Evolutionary conservation across 2,888 invertebrate species (phyloP).

Genomic region (Leucophora obtusa): DNA sequence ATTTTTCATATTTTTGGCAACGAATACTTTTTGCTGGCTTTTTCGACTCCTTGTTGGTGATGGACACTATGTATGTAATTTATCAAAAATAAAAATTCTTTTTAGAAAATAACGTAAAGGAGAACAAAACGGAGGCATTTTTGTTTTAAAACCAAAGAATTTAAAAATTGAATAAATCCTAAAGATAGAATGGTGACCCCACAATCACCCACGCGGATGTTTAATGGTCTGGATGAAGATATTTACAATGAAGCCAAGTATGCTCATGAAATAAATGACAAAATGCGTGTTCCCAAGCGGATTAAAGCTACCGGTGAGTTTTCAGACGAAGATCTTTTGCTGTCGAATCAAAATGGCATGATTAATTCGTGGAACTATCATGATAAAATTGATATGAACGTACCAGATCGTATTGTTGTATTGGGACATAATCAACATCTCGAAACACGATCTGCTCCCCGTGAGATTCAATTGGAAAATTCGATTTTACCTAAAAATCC

Average conservation of each 20-base stretch:
- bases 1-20: slow-evolving; percentile 26
- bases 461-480: slow-evolving; percentile 92
- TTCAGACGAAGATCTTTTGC: slow-evolving; percentile 82
- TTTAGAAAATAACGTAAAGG: slow-evolving; percentile 5
- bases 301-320: slow-evolving; percentile 87
- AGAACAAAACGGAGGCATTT: slow-evolving; percentile 12
- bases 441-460: slow-evolving; percentile 88
- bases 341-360: slow-evolving; percentile 81
- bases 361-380: slow-evolving; percentile 83
- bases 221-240: slow-evolving; percentile 84
- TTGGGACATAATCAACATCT: slow-evolving; percentile 87
- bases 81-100: slow-evolving; percentile 12
- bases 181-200: slow-evolving; percentile 80
- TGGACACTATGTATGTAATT: not conserved
- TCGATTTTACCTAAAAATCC: slow-evolving; percentile 85
- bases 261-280: slow-evolving; percentile 87
- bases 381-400: slow-evolving; percentile 93
- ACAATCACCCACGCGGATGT: slow-evolving; percentile 82
- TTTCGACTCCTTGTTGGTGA: slow-evolving; percentile 1
- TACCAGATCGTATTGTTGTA: slow-evolving; percentile 94
- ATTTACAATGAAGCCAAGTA: slow-evolving; percentile 81
- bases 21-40: slow-evolving; percentile 10
- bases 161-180: slow-evolving; percentile 31
- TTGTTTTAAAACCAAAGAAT: slow-evolving; percentile 40
- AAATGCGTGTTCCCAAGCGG: slow-evolving; percentile 89